Evolutionary conservation across 2,888 invertebrate genomes (phyloP).

Genomic region (Seladonia tumulorum): DNA sequence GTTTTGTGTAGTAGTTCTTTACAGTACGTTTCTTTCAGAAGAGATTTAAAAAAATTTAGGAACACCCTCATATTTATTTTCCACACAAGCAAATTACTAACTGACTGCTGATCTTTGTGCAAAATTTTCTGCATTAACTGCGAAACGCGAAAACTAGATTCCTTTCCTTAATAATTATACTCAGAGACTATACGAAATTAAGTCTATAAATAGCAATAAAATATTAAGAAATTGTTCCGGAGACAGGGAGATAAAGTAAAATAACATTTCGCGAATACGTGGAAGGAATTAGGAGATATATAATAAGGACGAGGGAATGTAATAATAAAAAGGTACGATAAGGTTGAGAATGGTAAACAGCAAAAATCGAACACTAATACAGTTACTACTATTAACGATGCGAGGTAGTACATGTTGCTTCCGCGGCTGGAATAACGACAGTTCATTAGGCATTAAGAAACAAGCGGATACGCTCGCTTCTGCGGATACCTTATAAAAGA

Average conservation of each 20-base stretch:
- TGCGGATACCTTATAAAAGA: constrained; percentile 1
- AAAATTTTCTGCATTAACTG: no score
- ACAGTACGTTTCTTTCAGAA: no score
- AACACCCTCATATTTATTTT: no score
- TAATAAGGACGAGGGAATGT: not conserved
- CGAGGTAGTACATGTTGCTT: not conserved
- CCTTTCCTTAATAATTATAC: no score
- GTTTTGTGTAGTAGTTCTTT: no score
- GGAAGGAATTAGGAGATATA: not conserved
- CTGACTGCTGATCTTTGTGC: no score
- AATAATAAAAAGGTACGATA: not conserved
- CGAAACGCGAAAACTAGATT: no score
- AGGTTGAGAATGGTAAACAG: not conserved
- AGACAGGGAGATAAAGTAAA: not conserved
- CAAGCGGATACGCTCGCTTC: not conserved
- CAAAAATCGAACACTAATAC: not conserved
- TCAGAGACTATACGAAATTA: no score
- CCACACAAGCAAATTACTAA: no score
- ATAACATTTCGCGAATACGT: not conserved
- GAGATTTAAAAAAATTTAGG: no score
- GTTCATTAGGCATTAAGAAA: not conserved
- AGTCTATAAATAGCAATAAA: no score
- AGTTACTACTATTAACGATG: not conserved
- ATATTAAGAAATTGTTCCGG: not conserved
- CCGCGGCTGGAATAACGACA: not conserved